Base-by-base conservation (phyloP, 2,113 vertebrate genomes). In the Salvelinus sp. region DNA sequence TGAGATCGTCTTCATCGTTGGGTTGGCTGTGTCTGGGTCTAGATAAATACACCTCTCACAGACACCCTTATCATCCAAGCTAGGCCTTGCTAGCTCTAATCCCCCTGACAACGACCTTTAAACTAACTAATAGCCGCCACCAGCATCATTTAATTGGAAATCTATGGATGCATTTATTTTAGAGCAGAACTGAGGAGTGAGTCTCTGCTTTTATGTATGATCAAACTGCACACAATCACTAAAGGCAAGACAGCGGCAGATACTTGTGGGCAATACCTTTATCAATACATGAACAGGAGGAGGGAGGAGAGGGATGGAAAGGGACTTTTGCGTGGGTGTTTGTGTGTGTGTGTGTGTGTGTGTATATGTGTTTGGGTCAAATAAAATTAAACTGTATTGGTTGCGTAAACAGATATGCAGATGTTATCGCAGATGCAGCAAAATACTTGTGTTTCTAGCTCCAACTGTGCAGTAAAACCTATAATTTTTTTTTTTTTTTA, bases 141-240 rank as follows among this genome's bases (percentile, higher is more conserved):
- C 16, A 83, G 74, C 79, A 85, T 86, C 86, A 82, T 89, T 90
- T 93, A 93, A 93, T 93, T 92, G 90, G 89, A 92, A 93, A 92
- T 93, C 93, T 90, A 92, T 92, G 89, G 84, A 79, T 76, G 89
- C 84, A 89, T 92, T 92, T 88, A 91, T 92, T 92, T 88, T 86
- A 81, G 86, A 90, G 87, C 84, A 69, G 77, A 79, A 62, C 77
- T 90, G 90, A 91, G 91, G 91, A 83, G 86, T 62, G 0, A 91
- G 83, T 88, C 87, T 85, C 78, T n/a, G 23, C 25, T 87, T 89
- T 89, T 91, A 90, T 91, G 82, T 90, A 88, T 90, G 89, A 89
- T 87, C 85, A 87, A 82, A 80, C 60, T 63, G 76, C 76, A 85
- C 85, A 87, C 82, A 82, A 89, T 89, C 86, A 83, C 89, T 91